These are phyloP conservation scores for Aepyceros melampus DNA, from an alignment of 2,113 vertebrate genomes.

Conservation along the genomic window DNA sequence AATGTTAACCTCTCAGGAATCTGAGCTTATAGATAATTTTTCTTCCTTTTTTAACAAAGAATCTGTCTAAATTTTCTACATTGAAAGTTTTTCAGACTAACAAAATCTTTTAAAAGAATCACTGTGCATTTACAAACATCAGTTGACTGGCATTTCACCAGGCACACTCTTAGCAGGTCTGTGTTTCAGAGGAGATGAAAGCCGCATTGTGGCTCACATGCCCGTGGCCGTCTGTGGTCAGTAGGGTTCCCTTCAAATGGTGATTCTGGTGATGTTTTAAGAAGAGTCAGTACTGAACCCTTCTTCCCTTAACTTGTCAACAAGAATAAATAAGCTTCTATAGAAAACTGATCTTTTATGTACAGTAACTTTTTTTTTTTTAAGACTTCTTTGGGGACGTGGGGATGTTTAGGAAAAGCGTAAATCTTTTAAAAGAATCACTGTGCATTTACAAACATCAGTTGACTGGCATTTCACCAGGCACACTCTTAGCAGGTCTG, in stretches of 20 bases:
- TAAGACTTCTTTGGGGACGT: not conserved
- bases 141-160: not conserved
- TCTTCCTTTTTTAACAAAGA: not conserved
- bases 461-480: not conserved
- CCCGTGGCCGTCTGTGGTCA: too few species aligned
- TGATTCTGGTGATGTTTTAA: not conserved
- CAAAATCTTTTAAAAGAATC: not conserved
- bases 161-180: rapidly evolving
- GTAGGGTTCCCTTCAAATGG: too few species aligned
- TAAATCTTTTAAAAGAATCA: not conserved
- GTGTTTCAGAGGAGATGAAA: rapidly evolving
- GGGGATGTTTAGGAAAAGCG: too few species aligned
- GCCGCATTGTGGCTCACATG: rapidly evolving
- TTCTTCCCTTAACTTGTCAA: not conserved
- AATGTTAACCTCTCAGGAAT: not conserved
- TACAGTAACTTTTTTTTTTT: not conserved
- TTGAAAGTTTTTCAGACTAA: not conserved
- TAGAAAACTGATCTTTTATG: not conserved
- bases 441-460: not conserved
- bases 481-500: rapidly evolving
- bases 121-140: not conserved
- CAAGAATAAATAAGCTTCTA: not conserved
- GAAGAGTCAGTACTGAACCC: not conserved
- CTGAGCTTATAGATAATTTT: too few species aligned
- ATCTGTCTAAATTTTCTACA: not conserved